These are phyloP conservation scores for Argyrosomus regius DNA, from an alignment of 2,797 vertebrate species.

Conservation along the genomic window DNA sequence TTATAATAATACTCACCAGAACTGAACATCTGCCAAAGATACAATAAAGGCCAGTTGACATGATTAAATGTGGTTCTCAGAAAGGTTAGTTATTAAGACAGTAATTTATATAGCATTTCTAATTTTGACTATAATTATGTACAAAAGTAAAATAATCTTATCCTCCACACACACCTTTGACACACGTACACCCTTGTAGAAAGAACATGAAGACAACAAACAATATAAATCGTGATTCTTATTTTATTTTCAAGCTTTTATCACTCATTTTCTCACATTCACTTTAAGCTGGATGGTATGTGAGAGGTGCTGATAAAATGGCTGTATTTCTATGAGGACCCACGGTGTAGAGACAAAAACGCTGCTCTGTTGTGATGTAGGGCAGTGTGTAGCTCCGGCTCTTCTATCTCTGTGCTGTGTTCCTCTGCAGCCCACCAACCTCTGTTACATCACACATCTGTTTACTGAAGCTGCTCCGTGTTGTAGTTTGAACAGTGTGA, in stretches of 20 bases:
- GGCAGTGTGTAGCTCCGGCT: conserved; percentile 1
- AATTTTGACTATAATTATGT: neutral
- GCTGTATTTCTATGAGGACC: conserved; percentile 2
- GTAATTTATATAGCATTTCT: neutral
- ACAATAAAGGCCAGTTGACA: no score
- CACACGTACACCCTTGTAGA: neutral
- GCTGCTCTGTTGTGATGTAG: conserved; percentile 32
- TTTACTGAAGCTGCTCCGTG: conserved; percentile 31
- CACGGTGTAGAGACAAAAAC: neutral
- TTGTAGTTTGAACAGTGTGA: conserved; percentile 20
- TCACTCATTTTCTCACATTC: neutral
- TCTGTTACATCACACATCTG: conserved; percentile 29
- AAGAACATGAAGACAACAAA: neutral
- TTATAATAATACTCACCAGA: neutral
- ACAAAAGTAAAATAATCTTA: neutral
- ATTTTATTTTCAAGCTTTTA: neutral
- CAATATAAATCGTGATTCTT: neutral
- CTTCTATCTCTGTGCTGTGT: neutral
- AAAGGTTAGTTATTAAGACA: neutral
- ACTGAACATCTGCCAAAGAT: neutral
- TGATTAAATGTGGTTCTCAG: neutral
- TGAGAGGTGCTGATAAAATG: conserved; percentile 20
- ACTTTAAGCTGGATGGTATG: neutral
- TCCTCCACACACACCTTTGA: neutral
- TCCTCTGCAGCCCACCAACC: conserved; percentile 29